Evolutionary conservation across 2,888 invertebrate species (phyloP).

Genomic region (Papilio demoleus): DNA sequence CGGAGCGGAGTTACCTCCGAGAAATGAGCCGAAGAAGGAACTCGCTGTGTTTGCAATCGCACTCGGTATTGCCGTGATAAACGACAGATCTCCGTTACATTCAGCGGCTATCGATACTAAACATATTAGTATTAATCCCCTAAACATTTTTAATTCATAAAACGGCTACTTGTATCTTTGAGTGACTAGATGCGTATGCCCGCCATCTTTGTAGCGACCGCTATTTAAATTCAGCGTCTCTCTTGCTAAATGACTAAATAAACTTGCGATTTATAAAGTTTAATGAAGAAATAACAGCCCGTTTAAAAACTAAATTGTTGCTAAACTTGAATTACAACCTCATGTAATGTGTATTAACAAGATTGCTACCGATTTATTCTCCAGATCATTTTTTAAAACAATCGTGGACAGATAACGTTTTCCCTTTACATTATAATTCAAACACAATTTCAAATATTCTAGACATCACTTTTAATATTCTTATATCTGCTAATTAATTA

Average conservation of each 20-base stretch:
- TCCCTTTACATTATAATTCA: too few relatives aligned
- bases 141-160: conserved; percentile 27
- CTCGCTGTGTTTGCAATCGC: conserved; percentile 5
- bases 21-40: not conserved
- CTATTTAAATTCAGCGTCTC: conserved; percentile 14
- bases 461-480: too few relatives aligned
- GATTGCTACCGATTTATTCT: too few relatives aligned
- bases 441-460: too few relatives aligned
- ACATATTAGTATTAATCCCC: conserved; percentile 11
- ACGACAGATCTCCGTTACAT: conserved; percentile 17
- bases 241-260: not conserved
- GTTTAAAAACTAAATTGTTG: not conserved
- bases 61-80: conserved; percentile 15
- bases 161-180: not conserved
- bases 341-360: too few relatives aligned
- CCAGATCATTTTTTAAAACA: not conserved
- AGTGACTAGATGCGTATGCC: not conserved
- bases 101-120: conserved; percentile 14
- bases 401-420: not conserved
- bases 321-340: not conserved
- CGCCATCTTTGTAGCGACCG: not conserved
- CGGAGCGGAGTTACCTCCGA: not conserved
- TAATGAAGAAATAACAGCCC: not conserved
- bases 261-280: not conserved
- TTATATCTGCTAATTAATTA: not conserved